Base-by-base conservation (phyloP, 2,113 vertebrate species). In the Dasypus novemcinctus region DNA sequence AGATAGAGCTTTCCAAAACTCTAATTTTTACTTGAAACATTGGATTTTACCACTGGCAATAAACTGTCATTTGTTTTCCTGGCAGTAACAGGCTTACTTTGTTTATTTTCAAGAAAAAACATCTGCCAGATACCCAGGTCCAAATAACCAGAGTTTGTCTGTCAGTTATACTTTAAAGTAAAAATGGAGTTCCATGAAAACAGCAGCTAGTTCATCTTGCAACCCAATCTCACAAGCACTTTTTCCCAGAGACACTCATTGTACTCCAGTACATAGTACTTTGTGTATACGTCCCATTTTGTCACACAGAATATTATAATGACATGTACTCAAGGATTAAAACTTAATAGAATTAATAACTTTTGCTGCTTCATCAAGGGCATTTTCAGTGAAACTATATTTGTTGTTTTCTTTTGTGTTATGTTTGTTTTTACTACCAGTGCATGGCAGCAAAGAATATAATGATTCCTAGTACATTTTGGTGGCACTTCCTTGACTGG, bases 61-160 rank as follows among this genome's bases (percentile, higher is more conserved):
- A 89, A 72, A 63, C 46, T 84, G n/a, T 57, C 17, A 6, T 31
- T 59, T 71, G 25, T 74, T 72, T 74, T 85, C 20, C 18, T 59
- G 13, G 23, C 46, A 76, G 38, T 72, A 23, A 84, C 5, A 33
- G 41, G 11, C 27, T 59, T 21, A 59, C 21, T 72, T 25, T 8
- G 69, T 63, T 84, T 46, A 75, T 88, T 83, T 92, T 52, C 41
- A 29, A 63, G 78, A 83, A 83, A 83, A 83, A 63, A 63, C 4
- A 9, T 71, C 71, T 83, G 61, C 63, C 84, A 89, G 31, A 75
- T 59, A 49, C 27, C 14, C 57, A 36, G 36, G n/a, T 54, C 78
- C 85, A 82, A 7, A 82, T 59, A 78, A 69, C 33, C 25, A 27
- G n/a, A 20, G n/a, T 20, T 57, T 91, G 7, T 49, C 46, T 83